Percentiles rank a stretch among this genome's conserved stretches.
Evolutionary conservation across 1,140 invertebrate species (phyloP).

Genomic region (Aplysia californica): DNA sequence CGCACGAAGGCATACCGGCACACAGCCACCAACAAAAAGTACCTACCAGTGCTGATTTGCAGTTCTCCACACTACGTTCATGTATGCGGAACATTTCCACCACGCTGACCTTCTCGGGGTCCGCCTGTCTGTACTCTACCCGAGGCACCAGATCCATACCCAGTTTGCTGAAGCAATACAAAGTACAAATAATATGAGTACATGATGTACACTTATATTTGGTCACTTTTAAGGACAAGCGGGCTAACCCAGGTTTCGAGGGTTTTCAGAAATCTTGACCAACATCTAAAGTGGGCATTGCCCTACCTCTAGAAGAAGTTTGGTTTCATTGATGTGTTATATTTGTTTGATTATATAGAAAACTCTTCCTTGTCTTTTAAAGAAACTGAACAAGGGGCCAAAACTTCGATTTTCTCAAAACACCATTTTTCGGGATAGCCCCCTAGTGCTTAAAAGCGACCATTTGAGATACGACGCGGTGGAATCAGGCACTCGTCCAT

Average conservation of each 20-base stretch:
- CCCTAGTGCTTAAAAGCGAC: too few species aligned
- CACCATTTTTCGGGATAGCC: too few species aligned
- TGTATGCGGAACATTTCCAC: constrained; percentile 87
- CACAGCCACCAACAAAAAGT: too few species aligned
- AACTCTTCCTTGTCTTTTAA: too few species aligned
- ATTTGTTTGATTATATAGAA: too few species aligned
- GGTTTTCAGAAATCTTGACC: background rate
- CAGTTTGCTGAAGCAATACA: constrained; percentile 80
- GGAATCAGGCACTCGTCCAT: too few species aligned
- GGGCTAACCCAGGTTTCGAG: background rate
- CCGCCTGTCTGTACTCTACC: constrained; percentile 84
- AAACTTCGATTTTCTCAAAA: too few species aligned
- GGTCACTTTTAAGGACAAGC: background rate
- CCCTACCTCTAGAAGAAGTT: background rate
- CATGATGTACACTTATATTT: background rate
- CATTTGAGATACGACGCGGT: too few species aligned
- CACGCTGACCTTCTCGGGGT: constrained; percentile 87
- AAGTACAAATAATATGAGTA: background rate
- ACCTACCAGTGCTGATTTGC: constrained; percentile 48
- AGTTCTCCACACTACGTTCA: constrained; percentile 51
- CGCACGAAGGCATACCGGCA: too few species aligned
- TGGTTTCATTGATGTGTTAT: background rate
- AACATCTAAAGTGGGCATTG: background rate
- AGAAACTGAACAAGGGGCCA: too few species aligned
- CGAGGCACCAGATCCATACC: constrained; percentile 91